Conservation (phyloP, 2,797 vertebrate genomes). For the Nothura maculosa region DNA sequence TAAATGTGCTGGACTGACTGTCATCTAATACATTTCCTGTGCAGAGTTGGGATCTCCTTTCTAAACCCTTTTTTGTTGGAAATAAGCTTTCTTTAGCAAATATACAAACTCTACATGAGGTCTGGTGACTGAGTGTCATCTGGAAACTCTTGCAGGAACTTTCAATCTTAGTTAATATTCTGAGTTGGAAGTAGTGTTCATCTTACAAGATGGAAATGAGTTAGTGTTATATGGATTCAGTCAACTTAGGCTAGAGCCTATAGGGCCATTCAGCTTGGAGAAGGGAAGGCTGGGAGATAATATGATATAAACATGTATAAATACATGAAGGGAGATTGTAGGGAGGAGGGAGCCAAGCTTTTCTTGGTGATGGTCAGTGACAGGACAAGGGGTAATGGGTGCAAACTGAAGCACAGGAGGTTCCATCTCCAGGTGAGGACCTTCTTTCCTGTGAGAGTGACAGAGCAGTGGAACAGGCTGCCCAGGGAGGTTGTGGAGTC, state of each 20-base stretch:
- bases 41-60: neutral
- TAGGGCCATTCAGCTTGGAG: too few species aligned
- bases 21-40: neutral
- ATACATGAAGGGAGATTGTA: too few species aligned
- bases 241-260: neutral
- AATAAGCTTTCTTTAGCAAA: neutral
- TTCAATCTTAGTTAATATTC: neutral
- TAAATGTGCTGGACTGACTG: neutral
- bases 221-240: neutral
- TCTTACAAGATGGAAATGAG: neutral
- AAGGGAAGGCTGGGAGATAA: too few species aligned
- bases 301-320: too few species aligned
- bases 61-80: neutral
- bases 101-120: neutral
- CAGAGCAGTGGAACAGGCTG: too few species aligned
- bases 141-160: neutral
- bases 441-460: too few species aligned
- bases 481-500: too few species aligned
- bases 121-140: neutral
- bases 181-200: neutral
- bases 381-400: too few species aligned
- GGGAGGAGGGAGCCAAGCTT: too few species aligned
- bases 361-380: too few species aligned
- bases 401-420: too few species aligned
- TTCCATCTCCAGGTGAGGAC: too few species aligned